phyloP scores from a whole-genome alignment of 1,140 invertebrate genomes.

The Bombus turneri region DNA sequence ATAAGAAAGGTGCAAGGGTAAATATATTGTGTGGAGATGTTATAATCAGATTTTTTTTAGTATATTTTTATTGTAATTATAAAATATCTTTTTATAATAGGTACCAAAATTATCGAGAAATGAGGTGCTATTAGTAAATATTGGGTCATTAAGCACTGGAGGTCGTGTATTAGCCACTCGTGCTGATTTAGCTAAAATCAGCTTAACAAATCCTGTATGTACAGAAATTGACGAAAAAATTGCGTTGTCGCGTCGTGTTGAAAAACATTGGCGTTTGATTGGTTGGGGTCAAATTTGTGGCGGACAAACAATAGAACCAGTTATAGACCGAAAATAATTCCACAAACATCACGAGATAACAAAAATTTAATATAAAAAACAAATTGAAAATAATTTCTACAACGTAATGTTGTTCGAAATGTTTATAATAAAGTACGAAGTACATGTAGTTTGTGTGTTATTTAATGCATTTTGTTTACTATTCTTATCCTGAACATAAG shows the following conservation, averaged over 20 bases:
- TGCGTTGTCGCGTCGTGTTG: constrained; percentile 97
- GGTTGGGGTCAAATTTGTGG: constrained; percentile 98
- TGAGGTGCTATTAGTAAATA: constrained; percentile 97
- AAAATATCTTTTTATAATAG: constrained; percentile 77
- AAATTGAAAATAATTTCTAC: constrained; percentile 31
- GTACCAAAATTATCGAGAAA: constrained; percentile 83
- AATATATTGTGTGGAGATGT: constrained; percentile 36
- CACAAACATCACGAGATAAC: neutral
- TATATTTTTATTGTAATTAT: neutral
- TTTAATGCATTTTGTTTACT: neutral
- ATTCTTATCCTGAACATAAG: neutral
- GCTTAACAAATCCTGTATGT: constrained; percentile 98
- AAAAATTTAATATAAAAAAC: constrained; percentile 1
- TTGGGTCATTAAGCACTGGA: constrained; percentile 99
- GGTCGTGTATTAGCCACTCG: constrained; percentile 97
- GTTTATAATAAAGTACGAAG: constrained; percentile 52
- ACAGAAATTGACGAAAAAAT: constrained; percentile 99
- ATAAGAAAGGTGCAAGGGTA: constrained; percentile 99
- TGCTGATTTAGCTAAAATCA: constrained; percentile 98
- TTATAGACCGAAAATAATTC: constrained; percentile 76
- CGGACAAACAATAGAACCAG: constrained; percentile 93
- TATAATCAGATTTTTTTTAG: neutral
- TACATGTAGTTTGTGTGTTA: constrained; percentile 19
- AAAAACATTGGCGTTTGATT: constrained; percentile 99
- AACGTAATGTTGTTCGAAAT: constrained; percentile 39